Conservation (phyloP, 1,140 invertebrate genomes). For the Aphaenogaster ashmeadi region DNA sequence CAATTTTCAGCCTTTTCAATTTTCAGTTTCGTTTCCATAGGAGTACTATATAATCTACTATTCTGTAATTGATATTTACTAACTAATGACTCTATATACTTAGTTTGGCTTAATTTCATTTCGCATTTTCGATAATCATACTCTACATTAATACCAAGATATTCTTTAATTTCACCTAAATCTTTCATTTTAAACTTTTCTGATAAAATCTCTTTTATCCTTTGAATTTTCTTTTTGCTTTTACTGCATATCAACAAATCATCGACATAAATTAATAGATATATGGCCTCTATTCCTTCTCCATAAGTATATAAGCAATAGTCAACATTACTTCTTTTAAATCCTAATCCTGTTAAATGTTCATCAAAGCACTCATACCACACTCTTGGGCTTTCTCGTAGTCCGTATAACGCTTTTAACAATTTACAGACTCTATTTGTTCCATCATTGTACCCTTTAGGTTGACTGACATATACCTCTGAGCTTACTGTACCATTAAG, state of each 20-base stretch:
- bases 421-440: conserved; percentile 29
- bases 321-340: conserved; percentile 20
- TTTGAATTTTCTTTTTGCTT: not conserved
- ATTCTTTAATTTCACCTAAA: conserved; percentile 25
- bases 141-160: conserved; percentile 26
- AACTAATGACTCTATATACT: conserved; percentile 40
- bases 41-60: conserved; percentile 41
- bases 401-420: conserved; percentile 19
- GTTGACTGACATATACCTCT: conserved; percentile 38
- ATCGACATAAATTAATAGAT: conserved; percentile 34
- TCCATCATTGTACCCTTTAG: conserved; percentile 5
- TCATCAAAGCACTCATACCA: conserved; percentile 53
- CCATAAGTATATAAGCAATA: conserved; percentile 8
- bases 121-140: not conserved
- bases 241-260: conserved; percentile 42
- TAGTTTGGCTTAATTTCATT: conserved; percentile 31
- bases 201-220: not conserved
- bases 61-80: conserved; percentile 42
- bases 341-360: not conserved
- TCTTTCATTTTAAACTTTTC: conserved; percentile 43
- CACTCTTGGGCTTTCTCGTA: conserved; percentile 13
- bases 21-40: conserved; percentile 40
- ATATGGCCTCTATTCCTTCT: not conserved
- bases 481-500: conserved; percentile 32
- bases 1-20: not conserved